Evolutionary conservation across 2,797 vertebrate species (phyloP), one percentile per base, ranked within the genome.

Genomic region (Coendou prehensilis): DNA sequence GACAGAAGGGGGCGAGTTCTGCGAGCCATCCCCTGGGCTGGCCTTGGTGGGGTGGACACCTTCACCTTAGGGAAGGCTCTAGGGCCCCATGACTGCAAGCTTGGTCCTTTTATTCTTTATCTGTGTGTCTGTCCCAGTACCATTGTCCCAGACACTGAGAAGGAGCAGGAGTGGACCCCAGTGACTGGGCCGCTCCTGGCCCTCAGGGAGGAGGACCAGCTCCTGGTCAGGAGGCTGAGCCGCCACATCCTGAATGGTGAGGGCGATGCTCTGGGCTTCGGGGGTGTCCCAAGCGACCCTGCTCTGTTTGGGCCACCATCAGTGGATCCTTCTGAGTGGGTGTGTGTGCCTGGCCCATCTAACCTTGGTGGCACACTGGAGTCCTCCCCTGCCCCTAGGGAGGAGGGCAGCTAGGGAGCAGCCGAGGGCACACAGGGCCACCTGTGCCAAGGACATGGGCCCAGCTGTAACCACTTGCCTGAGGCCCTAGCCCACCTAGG

Each of bases 201-300:
- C 15, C 91, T 97, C 23, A 69, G 93, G 61, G 95, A 97, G 0
- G 97, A 98, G 9, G 98, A 99, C 94, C 98, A 98, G 86, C 95
- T 98, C 80, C 79, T 99, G 88, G 98, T 98, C 97, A 95, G 98
- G 0, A 98, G 98, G 30, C 98, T 99, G 97, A 98, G 99, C 78
- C 47, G 80, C 30, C 98, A 97, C 2, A 18, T 96, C 81, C 87
- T 97, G 37, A 95, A 88, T n/a, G 98, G 98, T 97, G 67, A 98
- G 97, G 45, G 41, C 7, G 28, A 33, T 18, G 20, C 47, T 52
- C 83, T 78, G 59, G 7, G 61, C 41, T n/a, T 93, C 4, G 7
- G 28, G 67, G 85, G 69, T 9, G 9, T 82, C 85, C 73, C 76
- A 23, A 45, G 30, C 28, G 28, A 6, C 76, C 37, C 91, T 50